These are phyloP conservation scores for Phrynosoma platyrhinos DNA, from an alignment of 2,113 vertebrate species.

Conservation along the genomic window DNA sequence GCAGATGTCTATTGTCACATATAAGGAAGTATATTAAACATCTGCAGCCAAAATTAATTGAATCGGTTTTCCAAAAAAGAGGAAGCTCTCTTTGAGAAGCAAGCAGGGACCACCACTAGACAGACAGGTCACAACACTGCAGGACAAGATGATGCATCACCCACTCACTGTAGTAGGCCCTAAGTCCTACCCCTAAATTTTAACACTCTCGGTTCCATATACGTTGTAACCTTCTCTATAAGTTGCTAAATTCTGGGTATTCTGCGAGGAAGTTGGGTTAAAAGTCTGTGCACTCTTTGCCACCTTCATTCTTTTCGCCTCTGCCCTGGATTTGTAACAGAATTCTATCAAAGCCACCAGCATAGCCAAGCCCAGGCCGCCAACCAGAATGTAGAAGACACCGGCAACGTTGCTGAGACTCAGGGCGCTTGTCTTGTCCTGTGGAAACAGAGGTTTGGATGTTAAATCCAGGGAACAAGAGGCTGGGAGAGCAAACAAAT, in stretches of 20 bases:
- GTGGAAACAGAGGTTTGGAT: slow-evolving; percentile 73
- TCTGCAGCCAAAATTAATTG: slow-evolving; percentile 92
- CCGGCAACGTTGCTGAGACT: slow-evolving; percentile 99
- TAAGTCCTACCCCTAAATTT: slow-evolving; percentile 99
- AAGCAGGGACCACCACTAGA: slow-evolving; percentile 86
- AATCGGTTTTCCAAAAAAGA: slow-evolving; percentile 83
- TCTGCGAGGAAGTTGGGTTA: slow-evolving; percentile 99
- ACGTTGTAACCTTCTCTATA: slow-evolving; percentile 99
- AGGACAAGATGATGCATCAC: slow-evolving; percentile 86
- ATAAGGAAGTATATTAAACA: slow-evolving; percentile 80
- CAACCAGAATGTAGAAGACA: slow-evolving; percentile 99
- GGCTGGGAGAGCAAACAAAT: slow-evolving; percentile 27
- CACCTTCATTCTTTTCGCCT: slow-evolving; percentile 99
- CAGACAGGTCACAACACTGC: slow-evolving; percentile 90
- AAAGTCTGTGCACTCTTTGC: slow-evolving; percentile 95
- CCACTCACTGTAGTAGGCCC: slow-evolving; percentile 93
- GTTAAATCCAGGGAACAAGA: slow-evolving; percentile 63
- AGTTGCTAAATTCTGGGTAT: slow-evolving; percentile 99
- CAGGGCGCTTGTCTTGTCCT: slow-evolving; percentile 99
- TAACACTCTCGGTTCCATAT: slow-evolving; percentile 99
- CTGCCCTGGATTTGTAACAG: slow-evolving; percentile 99
- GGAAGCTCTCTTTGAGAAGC: slow-evolving; percentile 81
- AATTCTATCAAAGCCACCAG: slow-evolving; percentile 99
- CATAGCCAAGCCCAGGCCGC: slow-evolving; percentile 98
- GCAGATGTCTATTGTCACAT: slow-evolving; percentile 96